Base-by-base conservation (phyloP, 1,140 invertebrate genomes). In the Laupala kohalensis region DNA sequence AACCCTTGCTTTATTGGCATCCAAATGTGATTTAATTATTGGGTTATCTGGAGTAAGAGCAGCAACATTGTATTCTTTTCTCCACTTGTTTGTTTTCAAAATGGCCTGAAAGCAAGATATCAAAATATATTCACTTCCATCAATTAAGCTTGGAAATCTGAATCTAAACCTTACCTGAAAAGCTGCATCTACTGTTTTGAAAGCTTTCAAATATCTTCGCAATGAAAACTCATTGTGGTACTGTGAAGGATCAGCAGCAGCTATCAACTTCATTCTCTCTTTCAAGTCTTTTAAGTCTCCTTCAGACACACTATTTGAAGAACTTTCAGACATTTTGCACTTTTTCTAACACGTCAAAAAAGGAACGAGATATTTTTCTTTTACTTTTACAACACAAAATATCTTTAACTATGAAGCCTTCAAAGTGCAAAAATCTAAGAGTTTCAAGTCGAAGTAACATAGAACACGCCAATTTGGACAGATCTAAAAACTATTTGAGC, bases 21-120 rank as follows among this genome's bases (percentile, higher is more conserved):
- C 81, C 69, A 85, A 78, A 77, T 90, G 84, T 67, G 84, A 84
- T 73, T 86, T 84, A 73, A 89, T 83, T 37, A 86, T 79, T 73
- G 86, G 84, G 75, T 86, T 83, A 24, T 88, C 84, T 72, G 81
- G 78, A 63, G 78, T 81, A 63, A 90, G 77, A 3, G 80, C 76
- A 25, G 80, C 79, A 12, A 90, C 88, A 72, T 86, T 87, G 83
- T 90, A 91, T 74, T 90, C 87, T 64, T 83, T 82, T 73, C 88
- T 83, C 90, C 90, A 91, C 79, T 90, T 90, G 78, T 91, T 91
- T 67, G 88, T 90, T 83, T 91, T 91, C 64, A 91, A 77, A 74
- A 91, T 85, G 69, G 87, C 87, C 88, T 89, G 72, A 29, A 82
- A 81, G n/a, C n/a, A n/a, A n/a, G n/a, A 76, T 19, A 15, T 1